Evolutionary conservation across 2,797 vertebrate species (phyloP), one percentile per base, ranked within the genome.

Genomic region (Leptoclinus maculatus): DNA sequence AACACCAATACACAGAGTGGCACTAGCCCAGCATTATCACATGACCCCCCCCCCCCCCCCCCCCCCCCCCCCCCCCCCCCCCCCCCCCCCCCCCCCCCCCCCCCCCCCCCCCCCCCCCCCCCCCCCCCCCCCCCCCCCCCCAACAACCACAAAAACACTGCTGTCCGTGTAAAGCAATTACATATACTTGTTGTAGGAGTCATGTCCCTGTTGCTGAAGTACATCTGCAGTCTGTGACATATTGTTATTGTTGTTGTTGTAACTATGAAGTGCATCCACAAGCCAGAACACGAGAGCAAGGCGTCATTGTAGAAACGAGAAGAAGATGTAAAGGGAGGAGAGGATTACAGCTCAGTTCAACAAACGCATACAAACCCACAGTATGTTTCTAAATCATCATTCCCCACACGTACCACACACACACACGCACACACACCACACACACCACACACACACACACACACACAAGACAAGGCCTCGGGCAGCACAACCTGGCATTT

Each of bases 31-130:
- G 81, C 80, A 82, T 78, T 68, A 91, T 94, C 93, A 94, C 92
- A 94, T 94, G 93, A 94, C 84, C 84, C 2, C 85, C 86, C 74
- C 79, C 83, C 83, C 87, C 14, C 27, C 83, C 86, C n/a, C n/a
- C n/a, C n/a, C n/a, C n/a, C n/a, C n/a, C n/a, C n/a, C n/a, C n/a
- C n/a, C n/a, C n/a, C n/a, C n/a, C n/a, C n/a, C n/a, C n/a, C n/a
- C n/a, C n/a, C n/a, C n/a, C n/a, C n/a, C n/a, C n/a, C n/a, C n/a
- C n/a, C n/a, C n/a, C n/a, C n/a, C n/a, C n/a, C n/a, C n/a, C n/a
- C n/a, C n/a, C n/a, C n/a, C n/a, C n/a, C n/a, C n/a, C n/a, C n/a
- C n/a, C n/a, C n/a, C n/a, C n/a, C n/a, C n/a, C n/a, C n/a, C n/a
- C n/a, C n/a, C n/a, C n/a, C n/a, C n/a, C n/a, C n/a, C n/a, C n/a